Percentiles rank a stretch among this genome's conserved stretches.
These are phyloP conservation scores for Drepana falcataria DNA, from an alignment of 2,888 invertebrate species.

Conservation along the genomic window DNA sequence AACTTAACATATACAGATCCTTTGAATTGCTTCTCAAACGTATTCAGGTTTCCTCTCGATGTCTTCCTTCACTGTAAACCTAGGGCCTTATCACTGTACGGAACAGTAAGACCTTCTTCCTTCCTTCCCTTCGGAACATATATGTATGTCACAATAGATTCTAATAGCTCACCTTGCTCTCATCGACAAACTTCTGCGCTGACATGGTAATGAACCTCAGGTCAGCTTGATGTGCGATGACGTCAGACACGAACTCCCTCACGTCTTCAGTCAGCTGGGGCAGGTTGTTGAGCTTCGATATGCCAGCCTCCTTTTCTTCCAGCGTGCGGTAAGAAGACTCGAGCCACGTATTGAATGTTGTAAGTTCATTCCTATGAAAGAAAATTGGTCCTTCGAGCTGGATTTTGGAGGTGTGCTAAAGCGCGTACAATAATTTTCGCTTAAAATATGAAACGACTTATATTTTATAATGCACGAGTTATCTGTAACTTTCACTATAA, in stretches of 20 bases:
- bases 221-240: constrained; percentile 97
- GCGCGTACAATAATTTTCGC: too few relatives aligned
- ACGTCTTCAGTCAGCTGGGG: constrained; percentile 87
- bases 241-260: constrained; percentile 93
- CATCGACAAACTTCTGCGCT: constrained; percentile 96
- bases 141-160: neutral
- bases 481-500: too few relatives aligned
- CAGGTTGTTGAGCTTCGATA: constrained; percentile 86
- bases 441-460: too few relatives aligned
- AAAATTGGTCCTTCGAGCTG: neutral
- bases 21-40: too few relatives aligned
- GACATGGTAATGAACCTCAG: constrained; percentile 97
- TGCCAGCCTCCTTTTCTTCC: constrained; percentile 90
- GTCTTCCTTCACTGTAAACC: too few relatives aligned
- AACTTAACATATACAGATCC: too few relatives aligned
- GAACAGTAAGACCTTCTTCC: too few relatives aligned
- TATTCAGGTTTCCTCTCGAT: too few relatives aligned
- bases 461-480: too few relatives aligned
- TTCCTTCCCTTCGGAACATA: neutral
- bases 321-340: constrained; percentile 87
- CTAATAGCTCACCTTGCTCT: constrained; percentile 84
- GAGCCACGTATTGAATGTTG: constrained; percentile 90
- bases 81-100: too few relatives aligned
- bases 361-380: constrained; percentile 82
- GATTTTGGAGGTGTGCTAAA: neutral